Conservation (phyloP, 1,140 invertebrate species). For the Drosophila littoralis region DNA sequence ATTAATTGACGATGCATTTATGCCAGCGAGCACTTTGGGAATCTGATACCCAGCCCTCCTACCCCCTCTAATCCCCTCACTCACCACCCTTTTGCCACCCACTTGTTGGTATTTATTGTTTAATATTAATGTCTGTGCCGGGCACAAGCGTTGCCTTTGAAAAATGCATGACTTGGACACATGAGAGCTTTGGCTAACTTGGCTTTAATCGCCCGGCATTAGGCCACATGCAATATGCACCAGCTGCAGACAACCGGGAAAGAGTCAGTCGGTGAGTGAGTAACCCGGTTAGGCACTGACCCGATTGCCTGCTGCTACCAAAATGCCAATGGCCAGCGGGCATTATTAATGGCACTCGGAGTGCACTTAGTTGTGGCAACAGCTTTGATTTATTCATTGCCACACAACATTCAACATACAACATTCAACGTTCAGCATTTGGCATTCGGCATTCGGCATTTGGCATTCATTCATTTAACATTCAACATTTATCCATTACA, state of each 20-base stretch:
- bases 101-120: constrained; percentile 52
- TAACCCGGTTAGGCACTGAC: constrained; percentile 49
- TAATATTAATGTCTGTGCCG: constrained; percentile 42
- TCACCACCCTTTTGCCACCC: background rate
- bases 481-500: constrained; percentile 34
- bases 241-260: constrained; percentile 13
- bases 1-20: constrained; percentile 75
- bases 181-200: constrained; percentile 33
- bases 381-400: constrained; percentile 50
- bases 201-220: constrained; percentile 54
- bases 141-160: constrained; percentile 26
- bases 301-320: constrained; percentile 9
- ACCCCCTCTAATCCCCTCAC: background rate
- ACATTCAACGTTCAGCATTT: constrained; percentile 1
- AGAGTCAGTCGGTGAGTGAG: background rate
- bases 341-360: constrained; percentile 49
- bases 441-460: background rate
- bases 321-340: constrained; percentile 45
- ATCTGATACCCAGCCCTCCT: background rate
- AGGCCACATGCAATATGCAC: constrained; percentile 52
- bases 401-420: constrained; percentile 7
- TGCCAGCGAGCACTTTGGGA: constrained; percentile 49
- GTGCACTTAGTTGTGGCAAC: constrained; percentile 51
- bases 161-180: constrained; percentile 60
- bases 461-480: no score